phyloP scores from a whole-genome alignment of 2,888 invertebrate species.

The Cheilosia soror region DNA sequence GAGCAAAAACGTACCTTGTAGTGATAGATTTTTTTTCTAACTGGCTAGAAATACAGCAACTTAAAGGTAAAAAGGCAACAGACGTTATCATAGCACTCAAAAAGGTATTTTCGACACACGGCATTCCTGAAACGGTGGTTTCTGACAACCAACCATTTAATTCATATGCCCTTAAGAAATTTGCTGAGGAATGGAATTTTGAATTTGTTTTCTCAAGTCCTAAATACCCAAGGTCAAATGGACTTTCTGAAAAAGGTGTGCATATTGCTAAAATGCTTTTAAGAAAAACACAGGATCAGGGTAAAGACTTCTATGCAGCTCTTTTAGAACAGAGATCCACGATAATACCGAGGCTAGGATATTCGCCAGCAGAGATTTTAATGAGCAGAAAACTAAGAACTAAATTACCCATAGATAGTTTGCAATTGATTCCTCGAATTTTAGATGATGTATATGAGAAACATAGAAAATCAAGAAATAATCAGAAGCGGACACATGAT shows the following conservation, averaged over 20 bases:
- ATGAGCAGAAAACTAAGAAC: neutral
- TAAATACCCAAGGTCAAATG: slow-evolving; percentile 37
- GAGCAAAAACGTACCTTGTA: too few species aligned
- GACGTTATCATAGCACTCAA: slow-evolving; percentile 29
- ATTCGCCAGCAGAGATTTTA: too few species aligned
- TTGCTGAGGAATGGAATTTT: slow-evolving; percentile 40
- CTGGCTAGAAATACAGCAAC: slow-evolving; percentile 17
- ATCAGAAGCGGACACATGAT: neutral
- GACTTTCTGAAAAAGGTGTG: too few species aligned
- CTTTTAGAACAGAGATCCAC: too few species aligned
- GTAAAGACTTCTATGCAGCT: too few species aligned
- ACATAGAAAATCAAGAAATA: neutral
- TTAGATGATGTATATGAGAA: slow-evolving; percentile 3
- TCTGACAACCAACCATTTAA: slow-evolving; percentile 41
- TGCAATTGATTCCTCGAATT: slow-evolving; percentile 1
- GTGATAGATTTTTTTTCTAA: slow-evolving; percentile 19
- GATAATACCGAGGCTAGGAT: too few species aligned
- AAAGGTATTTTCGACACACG: slow-evolving; percentile 20
- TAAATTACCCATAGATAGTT: slow-evolving; percentile 16
- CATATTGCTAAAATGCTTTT: too few species aligned
- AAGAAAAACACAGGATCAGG: too few species aligned
- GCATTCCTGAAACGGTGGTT: slow-evolving; percentile 28
- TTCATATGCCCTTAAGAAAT: slow-evolving; percentile 29
- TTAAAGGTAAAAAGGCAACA: slow-evolving; percentile 10
- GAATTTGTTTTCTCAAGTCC: slow-evolving; percentile 32